These are phyloP conservation scores for Dendrolimus pini DNA, from an alignment of 2,888 invertebrate species.

Conservation along the genomic window DNA sequence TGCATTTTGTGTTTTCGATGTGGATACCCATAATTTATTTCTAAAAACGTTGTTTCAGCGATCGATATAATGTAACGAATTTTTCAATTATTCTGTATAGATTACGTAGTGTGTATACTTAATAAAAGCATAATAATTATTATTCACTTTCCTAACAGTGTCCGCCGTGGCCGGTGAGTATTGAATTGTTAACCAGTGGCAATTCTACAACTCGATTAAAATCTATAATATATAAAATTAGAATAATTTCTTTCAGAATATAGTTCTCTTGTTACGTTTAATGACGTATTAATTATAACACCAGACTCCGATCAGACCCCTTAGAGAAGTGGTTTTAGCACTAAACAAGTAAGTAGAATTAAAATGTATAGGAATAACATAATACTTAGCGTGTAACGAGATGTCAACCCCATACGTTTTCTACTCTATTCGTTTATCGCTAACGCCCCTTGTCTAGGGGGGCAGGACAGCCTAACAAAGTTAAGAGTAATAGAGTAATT, in stretches of 20 bases:
- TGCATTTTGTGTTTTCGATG: not conserved
- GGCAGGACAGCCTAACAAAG: no score
- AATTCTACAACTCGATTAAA: no score
- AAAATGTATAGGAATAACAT: no score
- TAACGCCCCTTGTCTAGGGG: no score
- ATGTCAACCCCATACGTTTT: no score
- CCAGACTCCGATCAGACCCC: not conserved
- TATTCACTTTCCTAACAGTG: not conserved
- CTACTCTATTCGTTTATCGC: no score
- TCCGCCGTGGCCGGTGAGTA: no score
- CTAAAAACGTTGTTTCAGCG: conserved; percentile 1
- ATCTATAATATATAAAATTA: not conserved
- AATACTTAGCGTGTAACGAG: no score
- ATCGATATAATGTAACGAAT: conserved; percentile 19
- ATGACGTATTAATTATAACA: not conserved
- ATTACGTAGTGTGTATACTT: conserved; percentile 8
- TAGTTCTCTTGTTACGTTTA: not conserved
- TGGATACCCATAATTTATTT: no score
- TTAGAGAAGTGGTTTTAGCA: not conserved
- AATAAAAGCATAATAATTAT: conserved; percentile 2
- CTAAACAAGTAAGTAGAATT: no score
- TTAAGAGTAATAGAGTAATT: conserved; percentile 4
- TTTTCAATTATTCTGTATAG: conserved; percentile 11
- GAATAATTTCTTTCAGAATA: not conserved
- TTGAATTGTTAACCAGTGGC: no score